phyloP scores from a whole-genome alignment of 2,113 vertebrate species.

The Hipposideros armiger region DNA sequence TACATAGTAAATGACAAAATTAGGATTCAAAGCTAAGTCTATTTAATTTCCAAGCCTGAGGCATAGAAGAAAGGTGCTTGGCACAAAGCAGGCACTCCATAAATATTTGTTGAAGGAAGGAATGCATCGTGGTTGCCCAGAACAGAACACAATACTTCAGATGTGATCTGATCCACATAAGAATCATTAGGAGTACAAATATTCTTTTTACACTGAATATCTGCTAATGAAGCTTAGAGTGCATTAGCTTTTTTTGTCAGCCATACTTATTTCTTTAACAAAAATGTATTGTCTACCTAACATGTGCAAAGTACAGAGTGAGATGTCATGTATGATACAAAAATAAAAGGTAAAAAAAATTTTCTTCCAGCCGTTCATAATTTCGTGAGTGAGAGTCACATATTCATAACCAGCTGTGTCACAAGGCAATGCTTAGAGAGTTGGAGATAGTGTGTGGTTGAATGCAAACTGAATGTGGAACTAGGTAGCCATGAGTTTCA shows the following conservation, averaged over 20 bases:
- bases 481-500: background rate
- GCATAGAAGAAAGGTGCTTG: slow-evolving; percentile 49
- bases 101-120: slow-evolving; percentile 67
- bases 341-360: slow-evolving; percentile 47
- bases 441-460: background rate
- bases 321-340: background rate
- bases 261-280: slow-evolving; percentile 16
- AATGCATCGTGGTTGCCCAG: slow-evolving; percentile 63
- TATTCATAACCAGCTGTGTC: background rate
- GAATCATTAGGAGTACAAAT: slow-evolving; percentile 40
- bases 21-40: background rate
- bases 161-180: slow-evolving; percentile 57
- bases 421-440: background rate
- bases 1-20: slow-evolving; percentile 21
- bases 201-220: background rate
- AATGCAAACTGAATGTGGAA: background rate
- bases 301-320: background rate
- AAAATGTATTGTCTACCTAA: slow-evolving; percentile 11
- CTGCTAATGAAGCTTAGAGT: slow-evolving; percentile 24
- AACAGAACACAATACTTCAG: slow-evolving; percentile 60
- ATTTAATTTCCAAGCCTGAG: slow-evolving; percentile 29
- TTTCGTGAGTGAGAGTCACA: slow-evolving; percentile 22
- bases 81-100: slow-evolving; percentile 20
- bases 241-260: background rate
- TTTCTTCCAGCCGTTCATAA: slow-evolving; percentile 42